Percentiles rank a stretch among this genome's conserved stretches.
Evolutionary conservation across 1,140 invertebrate genomes (phyloP).

Genomic region (Coptotermes formosanus): DNA sequence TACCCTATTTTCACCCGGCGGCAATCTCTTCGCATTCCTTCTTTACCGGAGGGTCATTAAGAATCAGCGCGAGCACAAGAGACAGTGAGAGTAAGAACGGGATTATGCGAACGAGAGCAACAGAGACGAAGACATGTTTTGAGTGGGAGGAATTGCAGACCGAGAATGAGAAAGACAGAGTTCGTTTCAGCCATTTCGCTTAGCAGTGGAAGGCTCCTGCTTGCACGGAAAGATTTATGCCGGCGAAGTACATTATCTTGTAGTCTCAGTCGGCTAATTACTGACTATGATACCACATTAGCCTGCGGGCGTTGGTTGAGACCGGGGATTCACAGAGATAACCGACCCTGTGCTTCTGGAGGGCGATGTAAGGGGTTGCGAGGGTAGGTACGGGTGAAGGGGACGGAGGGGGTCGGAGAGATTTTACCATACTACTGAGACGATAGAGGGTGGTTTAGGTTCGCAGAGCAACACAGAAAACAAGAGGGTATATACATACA

Average conservation of each 20-base stretch:
- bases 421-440: constrained; percentile 17
- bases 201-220: constrained; percentile 24
- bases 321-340: constrained; percentile 40
- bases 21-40: constrained; percentile 25
- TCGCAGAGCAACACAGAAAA: neutral
- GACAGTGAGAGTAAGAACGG: constrained; percentile 7
- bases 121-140: constrained; percentile 14
- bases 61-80: constrained; percentile 5
- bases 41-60: constrained; percentile 25
- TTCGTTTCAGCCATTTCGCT: constrained; percentile 22
- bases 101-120: constrained; percentile 21
- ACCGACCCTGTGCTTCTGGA: constrained; percentile 38
- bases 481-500: neutral
- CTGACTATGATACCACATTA: constrained; percentile 53
- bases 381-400: constrained; percentile 5
- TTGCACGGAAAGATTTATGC: constrained; percentile 50
- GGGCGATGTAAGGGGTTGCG: neutral
- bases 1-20: constrained; percentile 19
- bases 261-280: constrained; percentile 56
- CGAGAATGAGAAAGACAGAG: constrained; percentile 25
- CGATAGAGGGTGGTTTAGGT: constrained; percentile 9
- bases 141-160: constrained; percentile 9
- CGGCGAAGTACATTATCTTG: constrained; percentile 55
- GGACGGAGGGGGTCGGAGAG: neutral
- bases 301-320: constrained; percentile 42